These are phyloP conservation scores for Xenentodon cancila DNA, from an alignment of 2,797 vertebrate species.

Conservation along the genomic window DNA sequence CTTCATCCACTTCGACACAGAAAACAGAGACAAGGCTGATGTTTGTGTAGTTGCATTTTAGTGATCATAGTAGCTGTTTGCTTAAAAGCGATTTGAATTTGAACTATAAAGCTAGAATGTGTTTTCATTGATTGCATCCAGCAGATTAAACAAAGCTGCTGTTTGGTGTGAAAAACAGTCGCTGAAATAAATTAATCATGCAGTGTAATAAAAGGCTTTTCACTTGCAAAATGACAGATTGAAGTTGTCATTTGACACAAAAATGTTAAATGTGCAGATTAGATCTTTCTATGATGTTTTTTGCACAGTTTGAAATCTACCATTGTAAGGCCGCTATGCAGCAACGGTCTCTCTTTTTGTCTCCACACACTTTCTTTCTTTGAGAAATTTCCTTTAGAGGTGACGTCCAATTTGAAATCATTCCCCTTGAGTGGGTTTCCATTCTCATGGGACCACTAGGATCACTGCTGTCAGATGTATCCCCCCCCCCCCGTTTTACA, in stretches of 20 bases:
- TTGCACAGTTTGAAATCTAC: conserved; percentile 26
- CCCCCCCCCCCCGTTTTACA: conserved; percentile 24
- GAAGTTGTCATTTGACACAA: conserved; percentile 39
- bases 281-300: conserved; percentile 39
- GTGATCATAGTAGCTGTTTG: conserved; percentile 44
- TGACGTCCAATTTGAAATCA: conserved; percentile 72
- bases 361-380: conserved; percentile 40
- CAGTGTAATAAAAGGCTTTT: conserved; percentile 31
- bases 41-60: conserved; percentile 38
- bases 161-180: conserved; percentile 36
- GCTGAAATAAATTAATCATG: conserved; percentile 45
- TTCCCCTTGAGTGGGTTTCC: conserved; percentile 71
- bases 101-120: conserved; percentile 52
- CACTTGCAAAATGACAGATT: conserved; percentile 26
- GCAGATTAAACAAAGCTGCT: conserved; percentile 44
- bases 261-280: conserved; percentile 42
- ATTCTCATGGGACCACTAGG: conserved; percentile 57
- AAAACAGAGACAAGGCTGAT: conserved; percentile 34
- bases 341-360: conserved; percentile 13
- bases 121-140: conserved; percentile 45
- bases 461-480: conserved; percentile 57
- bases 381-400: conserved; percentile 56
- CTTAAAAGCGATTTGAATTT: conserved; percentile 41
- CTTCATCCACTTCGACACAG: conserved; percentile 23
- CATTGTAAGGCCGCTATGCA: conserved; percentile 5